These are phyloP conservation scores for Molossus alvarezi DNA, from an alignment of 2,797 vertebrate genomes.

Conservation along the genomic window DNA sequence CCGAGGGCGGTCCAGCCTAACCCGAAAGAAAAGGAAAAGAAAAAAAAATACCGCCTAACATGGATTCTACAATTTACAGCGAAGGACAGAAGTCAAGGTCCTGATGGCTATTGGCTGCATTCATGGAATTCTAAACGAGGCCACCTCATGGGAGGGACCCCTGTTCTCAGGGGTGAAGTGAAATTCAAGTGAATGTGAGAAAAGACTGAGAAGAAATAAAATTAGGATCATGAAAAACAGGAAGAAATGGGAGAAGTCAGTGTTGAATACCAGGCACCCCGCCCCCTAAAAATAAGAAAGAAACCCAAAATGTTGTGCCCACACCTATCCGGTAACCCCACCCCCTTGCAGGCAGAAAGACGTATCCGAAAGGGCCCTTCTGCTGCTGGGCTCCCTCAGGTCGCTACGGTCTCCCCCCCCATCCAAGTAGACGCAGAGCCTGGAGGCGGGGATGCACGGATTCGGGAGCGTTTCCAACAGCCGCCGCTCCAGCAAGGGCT, in stretches of 20 bases:
- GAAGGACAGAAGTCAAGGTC: not conserved
- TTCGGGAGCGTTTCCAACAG: slow-evolving; percentile 50
- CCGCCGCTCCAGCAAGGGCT: not conserved
- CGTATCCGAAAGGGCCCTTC: not conserved
- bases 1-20: too few species aligned
- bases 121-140: accelerated
- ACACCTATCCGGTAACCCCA: not conserved
- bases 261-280: not conserved
- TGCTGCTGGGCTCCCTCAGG: not conserved
- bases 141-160: too few species aligned
- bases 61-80: not conserved
- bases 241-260: not conserved
- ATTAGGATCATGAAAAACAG: not conserved
- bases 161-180: not conserved
- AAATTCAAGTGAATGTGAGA: not conserved
- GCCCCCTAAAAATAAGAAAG: not conserved
- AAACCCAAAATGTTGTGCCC: not conserved
- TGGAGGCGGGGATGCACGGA: too few species aligned
- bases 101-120: accelerated
- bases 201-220: not conserved
- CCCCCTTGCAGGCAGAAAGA: not conserved
- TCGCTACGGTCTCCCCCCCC: not conserved
- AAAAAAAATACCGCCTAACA: accelerated
- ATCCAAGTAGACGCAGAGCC: not conserved
- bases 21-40: not conserved